Evolutionary conservation across 2,888 invertebrate genomes (phyloP).

Genomic region (Oxytorus armatus): DNA sequence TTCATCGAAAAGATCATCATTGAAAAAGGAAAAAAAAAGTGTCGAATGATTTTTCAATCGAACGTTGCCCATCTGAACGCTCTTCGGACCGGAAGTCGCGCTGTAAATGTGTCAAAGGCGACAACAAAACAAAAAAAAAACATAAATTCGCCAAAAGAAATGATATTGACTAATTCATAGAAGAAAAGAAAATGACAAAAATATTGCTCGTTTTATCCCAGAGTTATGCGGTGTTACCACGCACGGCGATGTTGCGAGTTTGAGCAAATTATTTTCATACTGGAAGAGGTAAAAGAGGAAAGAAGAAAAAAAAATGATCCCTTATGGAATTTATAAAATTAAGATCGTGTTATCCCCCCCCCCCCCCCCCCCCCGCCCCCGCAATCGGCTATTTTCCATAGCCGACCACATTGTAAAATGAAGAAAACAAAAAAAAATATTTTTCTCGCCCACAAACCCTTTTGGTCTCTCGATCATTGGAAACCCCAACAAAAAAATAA

Average conservation of each 20-base stretch:
- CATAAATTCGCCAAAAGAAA: constrained; percentile 41
- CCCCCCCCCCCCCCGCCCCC: too few species aligned
- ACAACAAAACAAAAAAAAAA: not conserved
- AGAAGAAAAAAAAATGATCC: constrained; percentile 24
- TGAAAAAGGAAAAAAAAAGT: too few species aligned
- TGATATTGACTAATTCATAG: constrained; percentile 66
- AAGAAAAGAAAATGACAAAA: constrained; percentile 31
- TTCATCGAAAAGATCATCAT: too few species aligned
- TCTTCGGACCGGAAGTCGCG: not conserved
- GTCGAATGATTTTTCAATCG: constrained; percentile 20
- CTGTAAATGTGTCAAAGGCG: constrained; percentile 40
- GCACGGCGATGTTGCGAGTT: constrained; percentile 60
- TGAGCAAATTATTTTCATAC: constrained; percentile 69
- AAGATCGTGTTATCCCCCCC: constrained; percentile 28
- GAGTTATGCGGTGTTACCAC: constrained; percentile 56
- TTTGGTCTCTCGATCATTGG: too few species aligned
- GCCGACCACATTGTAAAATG: too few species aligned
- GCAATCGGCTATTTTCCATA: constrained; percentile 15
- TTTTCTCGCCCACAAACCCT: too few species aligned
- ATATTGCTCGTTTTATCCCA: constrained; percentile 61
- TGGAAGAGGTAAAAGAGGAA: constrained; percentile 24
- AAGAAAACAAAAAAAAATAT: too few species aligned
- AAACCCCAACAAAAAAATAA: too few species aligned
- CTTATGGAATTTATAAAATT: constrained; percentile 51
- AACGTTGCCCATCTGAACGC: constrained; percentile 16